A percentile compares a stretch with the other conserved stretches of the same genome.
Conservation (phyloP, 2,888 invertebrate species). For the Cerastis leucographa region DNA sequence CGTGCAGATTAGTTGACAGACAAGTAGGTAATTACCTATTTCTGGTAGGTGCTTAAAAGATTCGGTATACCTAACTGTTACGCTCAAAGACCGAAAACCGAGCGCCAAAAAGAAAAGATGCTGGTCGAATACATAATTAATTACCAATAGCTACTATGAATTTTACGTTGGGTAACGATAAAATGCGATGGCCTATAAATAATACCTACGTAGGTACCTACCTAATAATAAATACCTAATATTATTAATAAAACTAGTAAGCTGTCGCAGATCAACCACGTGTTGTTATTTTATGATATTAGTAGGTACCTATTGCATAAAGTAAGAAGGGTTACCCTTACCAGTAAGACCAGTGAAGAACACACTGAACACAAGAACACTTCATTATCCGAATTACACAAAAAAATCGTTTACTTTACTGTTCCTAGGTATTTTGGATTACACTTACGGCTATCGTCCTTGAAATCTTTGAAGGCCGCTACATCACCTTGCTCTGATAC, state of each 20-base stretch:
- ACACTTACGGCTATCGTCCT: constrained; percentile 90
- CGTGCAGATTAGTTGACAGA: not conserved
- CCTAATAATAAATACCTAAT: not conserved
- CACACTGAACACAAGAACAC: not conserved
- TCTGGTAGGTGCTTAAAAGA: not conserved
- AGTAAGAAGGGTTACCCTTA: not conserved
- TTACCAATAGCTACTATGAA: not conserved
- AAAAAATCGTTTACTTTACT: not conserved
- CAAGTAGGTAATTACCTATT: not conserved
- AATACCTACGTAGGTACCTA: not conserved
- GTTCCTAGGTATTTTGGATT: not conserved
- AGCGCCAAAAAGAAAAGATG: no score
- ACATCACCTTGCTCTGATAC: constrained; percentile 95
- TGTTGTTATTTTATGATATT: not conserved
- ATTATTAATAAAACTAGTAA: not conserved
- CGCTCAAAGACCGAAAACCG: not conserved
- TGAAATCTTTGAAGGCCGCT: constrained; percentile 97
- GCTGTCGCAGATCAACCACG: not conserved
- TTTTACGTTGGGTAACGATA: not conserved
- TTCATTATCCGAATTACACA: not conserved
- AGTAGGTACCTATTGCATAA: not conserved
- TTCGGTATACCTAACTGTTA: not conserved
- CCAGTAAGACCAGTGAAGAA: not conserved
- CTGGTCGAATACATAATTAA: no score
- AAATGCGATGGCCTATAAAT: not conserved